Conservation (phyloP, 2,888 invertebrate species). For the Blomia tropicalis region DNA sequence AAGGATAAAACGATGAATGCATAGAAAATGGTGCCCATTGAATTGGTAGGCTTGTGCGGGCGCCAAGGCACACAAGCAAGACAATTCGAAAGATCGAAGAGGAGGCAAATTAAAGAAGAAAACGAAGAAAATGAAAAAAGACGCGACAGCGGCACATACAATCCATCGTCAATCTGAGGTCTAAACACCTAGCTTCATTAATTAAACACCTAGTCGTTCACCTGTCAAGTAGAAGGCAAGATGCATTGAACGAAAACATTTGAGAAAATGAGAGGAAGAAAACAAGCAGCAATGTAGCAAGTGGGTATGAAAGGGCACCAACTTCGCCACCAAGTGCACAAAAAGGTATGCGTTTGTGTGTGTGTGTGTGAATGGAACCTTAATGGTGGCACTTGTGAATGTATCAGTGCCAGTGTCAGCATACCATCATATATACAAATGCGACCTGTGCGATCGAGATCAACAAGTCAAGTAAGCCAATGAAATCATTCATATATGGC, state of each 20-base stretch:
- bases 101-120: neutral
- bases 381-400: neutral
- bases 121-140: neutral
- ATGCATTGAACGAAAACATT: neutral
- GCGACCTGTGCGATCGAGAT: neutral
- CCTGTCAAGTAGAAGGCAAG: slow-evolving; percentile 15
- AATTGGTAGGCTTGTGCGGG: neutral
- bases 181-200: slow-evolving; percentile 18
- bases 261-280: no score
- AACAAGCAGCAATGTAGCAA: no score
- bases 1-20: neutral
- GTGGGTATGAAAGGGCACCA: no score
- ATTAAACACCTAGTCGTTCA: slow-evolving; percentile 18
- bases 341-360: neutral
- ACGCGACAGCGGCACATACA: neutral
- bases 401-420: neutral
- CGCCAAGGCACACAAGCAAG: neutral
- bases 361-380: neutral
- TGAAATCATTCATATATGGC: no score
- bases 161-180: neutral
- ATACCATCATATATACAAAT: neutral
- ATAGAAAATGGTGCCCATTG: neutral
- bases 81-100: neutral
- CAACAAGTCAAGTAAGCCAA: no score
- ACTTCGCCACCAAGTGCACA: no score